Conservation (phyloP, 1,140 invertebrate species). For the Leptopilina boulardi region DNA sequence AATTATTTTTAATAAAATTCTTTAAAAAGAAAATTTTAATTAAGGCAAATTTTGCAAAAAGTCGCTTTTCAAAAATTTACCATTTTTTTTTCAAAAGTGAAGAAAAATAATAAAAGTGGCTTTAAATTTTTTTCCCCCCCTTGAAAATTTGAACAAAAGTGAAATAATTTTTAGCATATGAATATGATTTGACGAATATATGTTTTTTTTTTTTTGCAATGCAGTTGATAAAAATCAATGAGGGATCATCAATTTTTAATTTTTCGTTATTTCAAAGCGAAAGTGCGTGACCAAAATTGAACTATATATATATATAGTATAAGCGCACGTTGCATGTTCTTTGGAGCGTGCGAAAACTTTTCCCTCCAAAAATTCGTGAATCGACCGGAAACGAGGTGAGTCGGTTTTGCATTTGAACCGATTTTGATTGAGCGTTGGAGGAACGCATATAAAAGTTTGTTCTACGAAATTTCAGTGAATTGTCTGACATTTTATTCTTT, state of each 20-base stretch:
- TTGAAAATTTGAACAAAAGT: not conserved
- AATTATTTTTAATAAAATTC: no score
- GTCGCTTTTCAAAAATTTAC: no score
- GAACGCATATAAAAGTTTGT: not conserved
- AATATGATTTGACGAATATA: not conserved
- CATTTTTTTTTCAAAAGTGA: no score
- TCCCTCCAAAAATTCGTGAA: slow-evolving; percentile 31
- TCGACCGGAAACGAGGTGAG: slow-evolving; percentile 1
- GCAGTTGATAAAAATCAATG: not conserved
- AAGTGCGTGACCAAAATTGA: slow-evolving; percentile 13
- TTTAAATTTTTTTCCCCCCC: no score
- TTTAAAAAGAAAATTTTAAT: no score
- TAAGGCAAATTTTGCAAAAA: no score
- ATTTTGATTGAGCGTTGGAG: slow-evolving; percentile 42
- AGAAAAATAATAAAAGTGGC: not conserved
- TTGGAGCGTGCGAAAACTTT: slow-evolving; percentile 27
- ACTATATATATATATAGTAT: no score
- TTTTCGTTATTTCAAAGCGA: not conserved
- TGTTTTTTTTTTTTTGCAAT: not conserved
- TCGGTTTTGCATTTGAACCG: slow-evolving; percentile 52
- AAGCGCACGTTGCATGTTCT: not conserved
- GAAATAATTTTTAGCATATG: not conserved
- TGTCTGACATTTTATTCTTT: not conserved
- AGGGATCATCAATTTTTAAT: slow-evolving; percentile 21
- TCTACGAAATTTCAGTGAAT: not conserved